Percentiles rank a stretch among this genome's conserved stretches.
Conservation (phyloP, 1,140 invertebrate species). For the Phenacoccus solenopsis region DNA sequence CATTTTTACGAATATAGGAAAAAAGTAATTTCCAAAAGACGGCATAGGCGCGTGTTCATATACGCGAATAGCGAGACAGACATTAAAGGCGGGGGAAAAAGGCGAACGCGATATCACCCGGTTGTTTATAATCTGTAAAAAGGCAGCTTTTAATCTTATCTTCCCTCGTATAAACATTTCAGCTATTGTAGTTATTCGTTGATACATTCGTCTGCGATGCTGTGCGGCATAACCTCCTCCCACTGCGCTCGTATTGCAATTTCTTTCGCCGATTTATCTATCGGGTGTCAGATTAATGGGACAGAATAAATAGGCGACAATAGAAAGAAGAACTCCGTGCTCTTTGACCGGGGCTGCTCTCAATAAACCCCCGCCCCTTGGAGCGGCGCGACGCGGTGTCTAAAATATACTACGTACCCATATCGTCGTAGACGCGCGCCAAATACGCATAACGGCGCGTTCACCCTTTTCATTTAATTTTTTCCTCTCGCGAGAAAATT, state of each 20-base stretch:
- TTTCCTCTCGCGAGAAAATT: background rate
- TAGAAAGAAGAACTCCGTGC: conserved; percentile 12
- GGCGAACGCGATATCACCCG: background rate
- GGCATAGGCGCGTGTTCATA: background rate
- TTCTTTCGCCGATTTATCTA: conserved; percentile 18
- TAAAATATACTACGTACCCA: background rate
- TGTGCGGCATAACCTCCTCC: background rate
- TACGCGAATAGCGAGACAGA: background rate
- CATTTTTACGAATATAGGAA: background rate
- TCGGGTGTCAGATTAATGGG: conserved; percentile 25
- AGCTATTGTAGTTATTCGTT: conserved; percentile 14
- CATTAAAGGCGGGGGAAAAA: background rate
- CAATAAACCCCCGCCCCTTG: background rate
- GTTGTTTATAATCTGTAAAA: conserved; percentile 14
- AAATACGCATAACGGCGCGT: background rate
- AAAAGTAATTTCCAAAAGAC: background rate
- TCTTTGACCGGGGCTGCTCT: conserved; percentile 5
- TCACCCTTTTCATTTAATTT: background rate
- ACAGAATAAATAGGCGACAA: conserved; percentile 25
- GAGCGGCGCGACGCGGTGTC: background rate
- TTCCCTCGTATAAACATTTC: conserved; percentile 15
- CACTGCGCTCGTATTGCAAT: background rate
- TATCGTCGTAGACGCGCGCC: background rate
- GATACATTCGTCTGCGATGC: conserved; percentile 4
- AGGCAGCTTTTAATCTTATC: conserved; percentile 16